Percentiles rank a stretch among this genome's conserved stretches.
phyloP scores from a whole-genome alignment of 2,113 vertebrate genomes.

The Rhea americana region DNA sequence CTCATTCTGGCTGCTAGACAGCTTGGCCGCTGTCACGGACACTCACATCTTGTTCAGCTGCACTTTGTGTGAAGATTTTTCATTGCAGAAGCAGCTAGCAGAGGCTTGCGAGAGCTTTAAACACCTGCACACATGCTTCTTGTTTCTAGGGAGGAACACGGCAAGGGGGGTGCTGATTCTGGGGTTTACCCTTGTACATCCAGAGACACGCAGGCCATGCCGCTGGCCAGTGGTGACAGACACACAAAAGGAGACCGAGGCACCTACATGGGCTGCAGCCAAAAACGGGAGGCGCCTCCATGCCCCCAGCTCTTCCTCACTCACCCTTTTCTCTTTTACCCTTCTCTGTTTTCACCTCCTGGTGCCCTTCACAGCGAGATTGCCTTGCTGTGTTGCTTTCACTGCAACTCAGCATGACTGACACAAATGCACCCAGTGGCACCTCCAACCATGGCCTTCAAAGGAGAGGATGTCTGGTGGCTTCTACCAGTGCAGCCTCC shows the following conservation, averaged over 20 bases:
- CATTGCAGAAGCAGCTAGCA: neutral
- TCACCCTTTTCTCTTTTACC: neutral
- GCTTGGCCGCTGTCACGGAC: neutral
- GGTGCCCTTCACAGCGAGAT: rapidly evolving
- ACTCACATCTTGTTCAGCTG: neutral
- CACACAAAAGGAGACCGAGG: neutral
- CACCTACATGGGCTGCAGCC: neutral
- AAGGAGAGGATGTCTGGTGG: neutral
- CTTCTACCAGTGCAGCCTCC: neutral
- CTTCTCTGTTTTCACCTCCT: neutral
- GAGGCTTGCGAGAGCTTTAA: neutral
- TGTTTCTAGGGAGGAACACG: neutral
- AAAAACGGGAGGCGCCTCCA: neutral
- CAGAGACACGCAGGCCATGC: neutral
- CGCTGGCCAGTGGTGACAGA: neutral
- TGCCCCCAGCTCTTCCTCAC: neutral
- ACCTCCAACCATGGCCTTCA: neutral
- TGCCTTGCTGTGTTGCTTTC: neutral
- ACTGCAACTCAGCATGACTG: neutral
- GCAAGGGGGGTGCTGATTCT: neutral
- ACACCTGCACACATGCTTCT: neutral
- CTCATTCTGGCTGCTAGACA: neutral
- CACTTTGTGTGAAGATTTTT: neutral
- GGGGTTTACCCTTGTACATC: neutral
- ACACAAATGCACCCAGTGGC: neutral